Evolutionary conservation across 2,113 vertebrate species (phyloP), one percentile per base, ranked within the genome.

Genomic region (Catharus bicknelli): DNA sequence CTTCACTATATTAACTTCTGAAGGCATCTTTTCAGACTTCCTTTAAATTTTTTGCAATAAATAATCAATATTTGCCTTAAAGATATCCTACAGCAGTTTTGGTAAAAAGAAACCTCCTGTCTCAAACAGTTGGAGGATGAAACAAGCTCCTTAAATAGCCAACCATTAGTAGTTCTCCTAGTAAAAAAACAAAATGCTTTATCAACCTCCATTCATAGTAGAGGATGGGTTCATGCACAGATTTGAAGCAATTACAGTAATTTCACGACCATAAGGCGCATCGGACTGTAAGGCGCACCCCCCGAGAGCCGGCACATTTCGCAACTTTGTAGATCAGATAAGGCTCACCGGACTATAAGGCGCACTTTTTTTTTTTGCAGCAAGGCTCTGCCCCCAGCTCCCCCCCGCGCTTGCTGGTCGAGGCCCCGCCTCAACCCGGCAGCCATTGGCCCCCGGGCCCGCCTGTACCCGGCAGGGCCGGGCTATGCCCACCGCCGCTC

Each of bases 1-100:
- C 42, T 86, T 48, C 79, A 45, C 13, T 83, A 47, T 87, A 55
- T 4, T 94, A 27, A 78, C 32, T 82, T 90, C 66, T 96, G 69
- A 96, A 95, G 4, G 19, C 59, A 89, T 23, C 10, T 73, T 93
- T 30, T 86, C 70, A 64, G 69, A 83, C 90, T 91, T 89, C 69
- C 96, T 94, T 94, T 94, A 93, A 51, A 75, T 32, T 76, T 92
- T 75, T 79, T 85, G 12, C 54, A 76, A 88, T 62, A 96, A 96
- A 90, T 85, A 94, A 90, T 89, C 94, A 92, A 75, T 96, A 97
- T 88, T 78, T 96, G 12, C 55, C 68, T 79, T 62, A 84, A 96
- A 67, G 72, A 81, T 87, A 89, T 68, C 50, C 42, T 78, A 73
- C 10, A 5, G 20, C 26, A 90, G 5, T 86, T 96, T 82, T 82